A percentile compares a stretch with the other conserved stretches of the same genome.
Conservation (phyloP, 2,888 invertebrate species). For the Mesopsocus fuscifrons region DNA sequence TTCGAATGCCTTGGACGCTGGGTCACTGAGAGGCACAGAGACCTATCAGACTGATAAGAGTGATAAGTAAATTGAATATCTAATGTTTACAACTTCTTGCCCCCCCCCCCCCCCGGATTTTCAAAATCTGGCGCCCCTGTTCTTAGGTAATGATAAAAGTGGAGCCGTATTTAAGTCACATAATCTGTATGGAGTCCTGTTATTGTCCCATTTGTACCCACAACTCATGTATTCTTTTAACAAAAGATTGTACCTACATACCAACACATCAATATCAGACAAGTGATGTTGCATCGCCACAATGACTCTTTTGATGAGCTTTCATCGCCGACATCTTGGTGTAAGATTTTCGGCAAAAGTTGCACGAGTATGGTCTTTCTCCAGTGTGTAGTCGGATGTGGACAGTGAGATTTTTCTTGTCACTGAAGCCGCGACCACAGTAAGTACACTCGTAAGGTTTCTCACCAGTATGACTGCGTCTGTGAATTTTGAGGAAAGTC, state of each 20-base stretch:
- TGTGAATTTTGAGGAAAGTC: slow-evolving; percentile 24
- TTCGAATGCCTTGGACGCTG: too few relatives aligned
- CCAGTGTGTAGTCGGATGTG: slow-evolving; percentile 14
- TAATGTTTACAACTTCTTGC: too few relatives aligned
- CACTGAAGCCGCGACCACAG: slow-evolving; percentile 24
- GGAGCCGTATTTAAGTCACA: too few relatives aligned
- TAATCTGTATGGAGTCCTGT: too few relatives aligned
- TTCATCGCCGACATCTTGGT: slow-evolving; percentile 4
- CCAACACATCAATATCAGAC: background rate
- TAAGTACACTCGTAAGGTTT: slow-evolving; percentile 21
- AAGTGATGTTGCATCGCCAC: background rate
- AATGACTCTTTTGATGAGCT: slow-evolving; percentile 6
- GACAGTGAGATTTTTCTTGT: slow-evolving; percentile 12
- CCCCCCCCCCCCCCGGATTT: too few relatives aligned
- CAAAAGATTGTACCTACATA: background rate
- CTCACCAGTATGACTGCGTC: slow-evolving; percentile 26
- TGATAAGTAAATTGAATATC: too few relatives aligned
- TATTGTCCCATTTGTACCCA: background rate
- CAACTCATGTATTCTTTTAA: background rate
- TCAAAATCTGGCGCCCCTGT: too few relatives aligned
- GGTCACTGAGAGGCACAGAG: too few relatives aligned
- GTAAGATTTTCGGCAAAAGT: slow-evolving; percentile 11
- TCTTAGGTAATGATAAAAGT: too few relatives aligned
- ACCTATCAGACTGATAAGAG: too few relatives aligned
- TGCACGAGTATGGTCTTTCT: slow-evolving; percentile 13